Evolutionary conservation across 2,113 vertebrate genomes (phyloP).

Genomic region (Salvelinus sp.): DNA sequence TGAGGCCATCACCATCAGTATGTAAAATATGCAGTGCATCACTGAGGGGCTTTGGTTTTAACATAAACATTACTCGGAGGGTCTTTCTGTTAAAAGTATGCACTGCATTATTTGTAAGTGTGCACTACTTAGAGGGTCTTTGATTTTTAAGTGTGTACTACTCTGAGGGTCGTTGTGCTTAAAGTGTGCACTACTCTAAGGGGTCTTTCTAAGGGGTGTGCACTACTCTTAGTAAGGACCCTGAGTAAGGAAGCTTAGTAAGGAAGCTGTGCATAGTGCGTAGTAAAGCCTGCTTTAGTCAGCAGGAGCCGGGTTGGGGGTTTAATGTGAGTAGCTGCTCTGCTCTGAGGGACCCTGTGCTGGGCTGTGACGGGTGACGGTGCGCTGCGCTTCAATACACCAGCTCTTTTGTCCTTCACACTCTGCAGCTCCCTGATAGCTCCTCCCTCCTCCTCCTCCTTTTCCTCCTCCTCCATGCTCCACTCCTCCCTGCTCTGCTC

Average conservation of each 20-base stretch:
- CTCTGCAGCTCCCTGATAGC: constrained; percentile 78
- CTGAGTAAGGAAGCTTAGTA: constrained; percentile 18
- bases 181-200: background rate
- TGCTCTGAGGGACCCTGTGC: constrained; percentile 73
- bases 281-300: constrained; percentile 16
- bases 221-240: constrained; percentile 35
- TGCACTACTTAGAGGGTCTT: too few relatives aligned
- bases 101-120: too few relatives aligned
- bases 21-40: too few relatives aligned
- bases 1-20: too few relatives aligned
- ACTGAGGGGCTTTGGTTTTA: too few relatives aligned
- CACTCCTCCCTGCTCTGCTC: constrained; percentile 47
- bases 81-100: too few relatives aligned
- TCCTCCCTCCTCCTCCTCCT: constrained; percentile 63
- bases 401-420: constrained; percentile 83
- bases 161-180: background rate
- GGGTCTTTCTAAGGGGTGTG: background rate
- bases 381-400: constrained; percentile 73
- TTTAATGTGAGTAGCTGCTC: constrained; percentile 55
- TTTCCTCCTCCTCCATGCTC: constrained; percentile 45
- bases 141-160: background rate
- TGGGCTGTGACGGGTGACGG: constrained; percentile 76
- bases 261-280: constrained; percentile 24
- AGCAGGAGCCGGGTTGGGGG: constrained; percentile 57
- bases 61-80: background rate